Conservation (phyloP, 2,797 vertebrate species). For the Hoplostethus atlanticus region DNA sequence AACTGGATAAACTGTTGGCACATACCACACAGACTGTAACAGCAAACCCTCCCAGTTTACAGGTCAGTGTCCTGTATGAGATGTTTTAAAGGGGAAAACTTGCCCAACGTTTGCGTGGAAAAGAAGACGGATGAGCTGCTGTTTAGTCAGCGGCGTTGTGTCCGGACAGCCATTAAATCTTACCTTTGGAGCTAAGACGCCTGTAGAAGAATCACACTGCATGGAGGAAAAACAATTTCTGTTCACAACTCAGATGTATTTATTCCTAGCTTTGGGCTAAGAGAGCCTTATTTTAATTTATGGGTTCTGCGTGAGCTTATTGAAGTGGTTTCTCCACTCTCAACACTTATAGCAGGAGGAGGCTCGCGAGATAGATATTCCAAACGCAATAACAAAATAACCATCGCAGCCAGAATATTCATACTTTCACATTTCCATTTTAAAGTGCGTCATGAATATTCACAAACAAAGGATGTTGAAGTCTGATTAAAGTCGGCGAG, state of each 20-base stretch:
- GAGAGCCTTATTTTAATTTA: constrained; percentile 82
- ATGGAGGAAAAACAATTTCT: constrained; percentile 81
- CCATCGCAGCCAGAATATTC: neutral
- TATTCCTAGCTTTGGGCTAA: constrained; percentile 83
- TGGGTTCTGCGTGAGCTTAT: constrained; percentile 74
- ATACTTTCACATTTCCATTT: constrained; percentile 62
- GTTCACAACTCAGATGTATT: constrained; percentile 81
- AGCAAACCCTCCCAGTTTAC: constrained; percentile 7
- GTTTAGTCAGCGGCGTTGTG: constrained; percentile 55
- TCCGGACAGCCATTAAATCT: constrained; percentile 75
- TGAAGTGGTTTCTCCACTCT: constrained; percentile 69
- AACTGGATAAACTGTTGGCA: constrained; percentile 13
- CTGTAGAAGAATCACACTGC: constrained; percentile 68
- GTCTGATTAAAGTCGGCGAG: constrained; percentile 70
- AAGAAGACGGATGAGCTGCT: constrained; percentile 44
- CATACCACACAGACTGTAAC: constrained; percentile 18
- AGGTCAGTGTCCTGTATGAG: constrained; percentile 12
- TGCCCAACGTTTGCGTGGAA: constrained; percentile 42
- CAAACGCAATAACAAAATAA: constrained; percentile 72
- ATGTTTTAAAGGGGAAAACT: constrained; percentile 34
- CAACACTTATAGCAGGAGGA: constrained; percentile 67
- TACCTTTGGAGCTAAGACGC: constrained; percentile 74
- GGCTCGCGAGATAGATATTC: constrained; percentile 64
- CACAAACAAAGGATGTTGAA: constrained; percentile 67
- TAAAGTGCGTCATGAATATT: constrained; percentile 78